phyloP scores from a whole-genome alignment of 2,113 vertebrate genomes.

The Serinus canaria region DNA sequence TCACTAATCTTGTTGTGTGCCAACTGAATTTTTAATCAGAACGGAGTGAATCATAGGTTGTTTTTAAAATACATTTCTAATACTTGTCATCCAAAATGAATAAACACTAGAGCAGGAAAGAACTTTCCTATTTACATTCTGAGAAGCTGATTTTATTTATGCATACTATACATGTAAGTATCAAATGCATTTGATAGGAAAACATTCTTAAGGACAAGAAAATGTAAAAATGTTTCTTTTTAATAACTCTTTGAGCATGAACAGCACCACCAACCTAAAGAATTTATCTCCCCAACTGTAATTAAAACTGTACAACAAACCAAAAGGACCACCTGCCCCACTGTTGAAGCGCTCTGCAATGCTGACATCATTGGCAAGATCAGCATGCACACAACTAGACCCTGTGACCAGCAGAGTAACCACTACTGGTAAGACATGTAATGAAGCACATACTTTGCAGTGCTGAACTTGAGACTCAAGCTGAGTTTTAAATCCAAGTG shows the following conservation, averaged over 20 bases:
- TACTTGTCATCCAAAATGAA: constrained; percentile 45
- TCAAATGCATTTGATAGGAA: background rate
- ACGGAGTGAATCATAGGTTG: constrained; percentile 45
- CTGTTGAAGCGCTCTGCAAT: background rate
- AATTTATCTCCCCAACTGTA: background rate
- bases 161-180: background rate
- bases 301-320: background rate
- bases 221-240: background rate
- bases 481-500: background rate
- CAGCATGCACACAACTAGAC: background rate
- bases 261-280: background rate
- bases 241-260: background rate
- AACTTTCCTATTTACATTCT: constrained; percentile 46
- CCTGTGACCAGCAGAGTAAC: background rate
- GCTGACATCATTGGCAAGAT: background rate
- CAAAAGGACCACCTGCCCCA: background rate
- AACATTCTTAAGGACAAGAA: background rate
- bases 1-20: constrained; percentile 50
- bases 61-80: constrained; percentile 65
- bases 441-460: background rate
- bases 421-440: background rate
- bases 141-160: constrained; percentile 26
- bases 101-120: constrained; percentile 30
- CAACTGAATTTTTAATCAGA: constrained; percentile 60
- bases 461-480: background rate